A percentile compares a stretch with the other conserved stretches of the same genome.
Evolutionary conservation across 2,797 vertebrate species (phyloP).

Genomic region (Diplodus puntazzo): DNA sequence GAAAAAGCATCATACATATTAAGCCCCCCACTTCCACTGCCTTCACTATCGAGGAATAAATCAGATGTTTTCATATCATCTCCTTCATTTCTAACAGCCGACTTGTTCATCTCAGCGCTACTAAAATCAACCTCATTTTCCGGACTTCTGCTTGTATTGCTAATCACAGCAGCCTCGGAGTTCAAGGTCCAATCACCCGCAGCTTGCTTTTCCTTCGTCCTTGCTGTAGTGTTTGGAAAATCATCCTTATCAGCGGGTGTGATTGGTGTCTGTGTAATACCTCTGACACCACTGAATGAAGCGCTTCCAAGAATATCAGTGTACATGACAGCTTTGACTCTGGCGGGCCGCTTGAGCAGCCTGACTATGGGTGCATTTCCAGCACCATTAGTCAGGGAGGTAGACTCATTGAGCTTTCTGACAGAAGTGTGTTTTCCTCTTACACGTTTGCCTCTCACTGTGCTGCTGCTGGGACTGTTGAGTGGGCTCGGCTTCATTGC

Average conservation of each 20-base stretch:
- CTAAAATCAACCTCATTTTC: constrained; percentile 4
- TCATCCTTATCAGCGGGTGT: neutral
- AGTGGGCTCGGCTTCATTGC: neutral
- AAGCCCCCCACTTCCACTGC: constrained; percentile 48
- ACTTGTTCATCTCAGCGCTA: neutral
- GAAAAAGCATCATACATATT: constrained; percentile 16
- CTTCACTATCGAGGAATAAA: constrained; percentile 34
- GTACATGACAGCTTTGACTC: constrained; percentile 31
- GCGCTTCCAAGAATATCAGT: constrained; percentile 67
- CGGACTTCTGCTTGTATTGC: neutral
- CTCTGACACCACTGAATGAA: constrained; percentile 50
- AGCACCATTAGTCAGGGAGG: neutral
- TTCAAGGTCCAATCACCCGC: accelerated
- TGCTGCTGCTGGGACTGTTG: constrained; percentile 41
- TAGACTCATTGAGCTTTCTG: neutral
- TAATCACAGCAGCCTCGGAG: neutral
- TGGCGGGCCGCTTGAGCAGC: neutral
- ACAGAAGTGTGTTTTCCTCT: neutral
- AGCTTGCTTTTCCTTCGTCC: neutral
- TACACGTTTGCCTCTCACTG: constrained; percentile 55
- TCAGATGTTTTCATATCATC: neutral
- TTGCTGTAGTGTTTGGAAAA: neutral
- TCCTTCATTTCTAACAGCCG: neutral
- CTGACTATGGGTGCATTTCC: constrained; percentile 16
- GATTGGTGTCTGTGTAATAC: neutral